phyloP scores from a whole-genome alignment of 1,140 invertebrate genomes.

The Phocides pigmalion region DNA sequence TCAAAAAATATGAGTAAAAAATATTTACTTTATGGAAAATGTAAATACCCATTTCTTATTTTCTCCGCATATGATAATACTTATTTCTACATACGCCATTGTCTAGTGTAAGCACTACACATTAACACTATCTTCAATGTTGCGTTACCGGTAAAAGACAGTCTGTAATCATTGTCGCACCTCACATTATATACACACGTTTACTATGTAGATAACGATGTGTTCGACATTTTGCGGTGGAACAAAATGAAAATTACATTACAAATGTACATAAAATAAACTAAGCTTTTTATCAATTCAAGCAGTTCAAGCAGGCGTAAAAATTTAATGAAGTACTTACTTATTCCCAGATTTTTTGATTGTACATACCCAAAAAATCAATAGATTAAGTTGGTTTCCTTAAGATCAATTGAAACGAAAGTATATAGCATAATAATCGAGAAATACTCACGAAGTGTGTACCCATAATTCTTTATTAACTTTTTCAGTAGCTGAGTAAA shows the following conservation, averaged over 20 bases:
- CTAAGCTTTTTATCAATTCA: not conserved
- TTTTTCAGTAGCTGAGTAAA: not conserved
- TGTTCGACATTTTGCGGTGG: constrained; percentile 53
- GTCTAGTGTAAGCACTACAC: constrained; percentile 59
- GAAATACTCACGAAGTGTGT: too few species aligned
- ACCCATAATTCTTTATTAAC: not conserved
- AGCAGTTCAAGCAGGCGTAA: too few species aligned
- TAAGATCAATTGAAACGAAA: too few species aligned
- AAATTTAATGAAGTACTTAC: too few species aligned
- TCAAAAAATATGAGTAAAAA: too few species aligned
- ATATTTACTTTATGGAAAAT: too few species aligned
- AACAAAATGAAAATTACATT: constrained; percentile 49
- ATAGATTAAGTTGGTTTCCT: too few species aligned
- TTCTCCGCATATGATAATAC: too few species aligned
- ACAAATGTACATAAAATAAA: constrained; percentile 46
- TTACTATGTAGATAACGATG: constrained; percentile 66
- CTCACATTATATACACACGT: constrained; percentile 62
- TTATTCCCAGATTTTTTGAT: too few species aligned
- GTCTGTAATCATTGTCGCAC: constrained; percentile 64
- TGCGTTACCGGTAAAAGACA: constrained; percentile 66
- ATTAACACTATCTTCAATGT: constrained; percentile 37
- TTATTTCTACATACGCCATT: constrained; percentile 44
- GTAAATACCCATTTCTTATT: too few species aligned
- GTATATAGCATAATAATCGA: too few species aligned
- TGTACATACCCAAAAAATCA: too few species aligned